Evolutionary conservation across 1,140 invertebrate species (phyloP), one percentile per base, ranked within the genome.

Genomic region (Drosophila nigrodunni): DNA sequence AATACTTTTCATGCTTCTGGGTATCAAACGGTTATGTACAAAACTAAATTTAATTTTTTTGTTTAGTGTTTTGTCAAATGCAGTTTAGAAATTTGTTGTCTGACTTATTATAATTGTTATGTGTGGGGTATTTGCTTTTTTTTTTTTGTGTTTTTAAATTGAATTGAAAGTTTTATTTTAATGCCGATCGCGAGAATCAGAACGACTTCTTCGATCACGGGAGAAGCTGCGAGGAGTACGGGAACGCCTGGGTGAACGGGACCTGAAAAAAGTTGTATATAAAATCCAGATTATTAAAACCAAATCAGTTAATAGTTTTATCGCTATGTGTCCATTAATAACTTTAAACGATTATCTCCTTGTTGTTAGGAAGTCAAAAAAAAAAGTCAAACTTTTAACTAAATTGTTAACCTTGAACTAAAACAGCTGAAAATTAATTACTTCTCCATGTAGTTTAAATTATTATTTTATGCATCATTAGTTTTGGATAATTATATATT

Each of bases 191-290:
- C 80, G 70, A 1, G 80, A 82, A 58, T 78, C 66, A 8, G 80
- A 82, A 18, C 80, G 80, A 61, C 75, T 82, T 62, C 80, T 67
- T 7, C 80, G 65, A 25, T 82, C 80, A 18, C 80, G 75, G 35
- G 80, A 82, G 15, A 78, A 82, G 66, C 80, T 82, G 6, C 80
- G 80, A 46, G 80, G 80, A 21, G 80, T 71, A 21, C 80, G 80
- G 18, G 80, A 82, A 18, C 80, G 80, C 13, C 76, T 77, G 43
- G 80, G 80, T 18, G 80, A 82, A 25, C 80, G 80, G 30, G 80
- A 82, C 47, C 80, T 82, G 80, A 39, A 82, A 82, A 47, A 44
- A 72, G 13, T 49, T 44, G 39, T 77, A 47, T 39, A 47, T 13
- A 70, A 67, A 25, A 49, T 7, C 9, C 37, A 59, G 34, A 44